A percentile compares a stretch with the other conserved stretches of the same genome.
Evolutionary conservation across 2,113 vertebrate genomes (phyloP).

Genomic region (Pterocles gutturalis): DNA sequence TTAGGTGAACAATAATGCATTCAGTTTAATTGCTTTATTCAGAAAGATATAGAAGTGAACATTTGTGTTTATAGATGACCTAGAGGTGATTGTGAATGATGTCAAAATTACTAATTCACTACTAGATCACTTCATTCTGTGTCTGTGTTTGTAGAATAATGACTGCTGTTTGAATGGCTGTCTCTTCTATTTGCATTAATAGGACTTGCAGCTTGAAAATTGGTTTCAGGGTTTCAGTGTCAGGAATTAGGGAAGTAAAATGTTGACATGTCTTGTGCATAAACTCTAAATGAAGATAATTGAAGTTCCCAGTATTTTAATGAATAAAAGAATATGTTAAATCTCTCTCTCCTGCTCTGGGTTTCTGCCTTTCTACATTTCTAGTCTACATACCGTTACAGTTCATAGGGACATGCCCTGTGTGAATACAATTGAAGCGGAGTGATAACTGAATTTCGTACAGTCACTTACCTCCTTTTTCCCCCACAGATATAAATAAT

Average conservation of each 20-base stretch:
- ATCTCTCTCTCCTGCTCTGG: background rate
- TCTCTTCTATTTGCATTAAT: constrained; percentile 58
- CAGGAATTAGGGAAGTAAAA: constrained; percentile 44
- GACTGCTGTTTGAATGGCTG: constrained; percentile 31
- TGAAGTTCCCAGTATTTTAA: constrained; percentile 5
- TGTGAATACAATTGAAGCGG: background rate
- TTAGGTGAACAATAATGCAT: background rate
- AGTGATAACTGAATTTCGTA: background rate
- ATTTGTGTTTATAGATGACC: background rate
- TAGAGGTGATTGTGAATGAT: constrained; percentile 5
- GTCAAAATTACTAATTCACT: constrained; percentile 46
- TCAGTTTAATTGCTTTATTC: background rate
- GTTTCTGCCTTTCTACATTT: background rate
- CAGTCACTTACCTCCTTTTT: background rate
- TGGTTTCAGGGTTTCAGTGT: constrained; percentile 51
- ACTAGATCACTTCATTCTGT: constrained; percentile 32
- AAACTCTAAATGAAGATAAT: constrained; percentile 42
- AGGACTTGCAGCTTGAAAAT: constrained; percentile 37
- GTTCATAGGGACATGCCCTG: background rate
- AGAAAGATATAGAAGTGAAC: background rate
- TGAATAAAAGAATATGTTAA: constrained; percentile 3
- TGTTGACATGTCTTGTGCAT: constrained; percentile 21
- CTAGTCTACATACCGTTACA: background rate
- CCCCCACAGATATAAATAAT: background rate
- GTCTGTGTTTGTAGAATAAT: constrained; percentile 30